A percentile compares a stretch with the other conserved stretches of the same genome.
These are phyloP conservation scores for Noctua fimbriata DNA, from an alignment of 2,888 invertebrate species.

Conservation along the genomic window DNA sequence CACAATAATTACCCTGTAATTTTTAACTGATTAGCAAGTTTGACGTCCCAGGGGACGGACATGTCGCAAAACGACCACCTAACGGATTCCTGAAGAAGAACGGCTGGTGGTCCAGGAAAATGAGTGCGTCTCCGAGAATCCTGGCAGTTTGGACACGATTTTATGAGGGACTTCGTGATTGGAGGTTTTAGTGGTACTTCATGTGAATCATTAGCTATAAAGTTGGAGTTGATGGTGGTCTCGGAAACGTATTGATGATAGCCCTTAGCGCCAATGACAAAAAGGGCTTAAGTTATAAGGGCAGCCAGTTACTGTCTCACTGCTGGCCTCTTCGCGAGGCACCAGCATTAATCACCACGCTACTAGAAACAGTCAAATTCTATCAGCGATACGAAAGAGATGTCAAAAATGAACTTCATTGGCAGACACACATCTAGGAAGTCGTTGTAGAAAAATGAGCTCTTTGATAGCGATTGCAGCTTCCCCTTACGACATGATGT, in stretches of 20 bases:
- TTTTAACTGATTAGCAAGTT: slow-evolving; percentile 53
- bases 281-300: neutral
- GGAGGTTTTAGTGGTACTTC: slow-evolving; percentile 41
- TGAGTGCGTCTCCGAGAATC: slow-evolving; percentile 30
- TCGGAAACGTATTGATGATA: slow-evolving; percentile 2
- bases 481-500: neutral
- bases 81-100: slow-evolving; percentile 31
- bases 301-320: neutral
- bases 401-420: neutral
- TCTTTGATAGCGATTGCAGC: neutral
- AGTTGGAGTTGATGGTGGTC: slow-evolving; percentile 24
- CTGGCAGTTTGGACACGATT: slow-evolving; percentile 32
- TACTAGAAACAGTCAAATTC: neutral
- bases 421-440: neutral
- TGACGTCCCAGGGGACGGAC: slow-evolving; percentile 19
- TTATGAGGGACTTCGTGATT: slow-evolving; percentile 38
- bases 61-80: slow-evolving; percentile 22
- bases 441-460: neutral
- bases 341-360: neutral
- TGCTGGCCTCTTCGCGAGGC: neutral
- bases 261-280: neutral
- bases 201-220: slow-evolving; percentile 38
- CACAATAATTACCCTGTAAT: slow-evolving; percentile 58
- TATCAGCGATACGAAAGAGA: neutral
- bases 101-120: slow-evolving; percentile 47